Percentiles rank a stretch among this genome's conserved stretches.
Evolutionary conservation across 2,888 invertebrate genomes (phyloP).

Genomic region (Oxytorus armatus): DNA sequence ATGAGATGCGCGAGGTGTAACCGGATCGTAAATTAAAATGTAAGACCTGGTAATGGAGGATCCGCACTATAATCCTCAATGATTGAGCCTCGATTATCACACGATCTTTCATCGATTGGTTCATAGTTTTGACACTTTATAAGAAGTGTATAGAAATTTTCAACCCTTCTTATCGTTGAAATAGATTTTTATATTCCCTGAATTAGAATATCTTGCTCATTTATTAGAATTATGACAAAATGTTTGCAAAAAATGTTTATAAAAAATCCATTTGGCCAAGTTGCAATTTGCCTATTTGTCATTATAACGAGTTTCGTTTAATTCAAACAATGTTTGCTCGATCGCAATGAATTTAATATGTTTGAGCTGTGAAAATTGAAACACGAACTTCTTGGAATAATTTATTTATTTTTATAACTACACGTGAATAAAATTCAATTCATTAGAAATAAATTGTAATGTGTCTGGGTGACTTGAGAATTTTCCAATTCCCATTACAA

Average conservation of each 20-base stretch:
- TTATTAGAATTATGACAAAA: too few species aligned
- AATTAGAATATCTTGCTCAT: too few species aligned
- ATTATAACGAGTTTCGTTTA: not conserved
- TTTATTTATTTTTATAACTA: too few species aligned
- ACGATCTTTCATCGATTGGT: constrained; percentile 1
- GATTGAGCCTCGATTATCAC: constrained; percentile 11
- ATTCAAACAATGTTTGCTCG: not conserved
- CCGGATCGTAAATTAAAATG: not conserved
- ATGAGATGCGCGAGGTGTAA: not conserved
- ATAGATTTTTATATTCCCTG: too few species aligned
- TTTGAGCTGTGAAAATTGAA: not conserved
- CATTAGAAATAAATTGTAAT: too few species aligned
- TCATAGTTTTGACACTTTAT: not conserved
- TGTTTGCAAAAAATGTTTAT: too few species aligned
- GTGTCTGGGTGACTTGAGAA: too few species aligned
- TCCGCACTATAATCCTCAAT: not conserved
- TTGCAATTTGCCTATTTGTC: not conserved
- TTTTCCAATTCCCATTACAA: too few species aligned
- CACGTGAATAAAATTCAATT: too few species aligned
- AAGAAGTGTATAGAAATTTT: not conserved
- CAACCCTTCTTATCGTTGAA: too few species aligned
- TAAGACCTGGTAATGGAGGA: not conserved
- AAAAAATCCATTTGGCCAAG: not conserved
- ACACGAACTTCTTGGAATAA: too few species aligned
- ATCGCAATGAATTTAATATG: not conserved